phyloP scores from a whole-genome alignment of 1,140 invertebrate species.

The Laupala kohalensis region DNA sequence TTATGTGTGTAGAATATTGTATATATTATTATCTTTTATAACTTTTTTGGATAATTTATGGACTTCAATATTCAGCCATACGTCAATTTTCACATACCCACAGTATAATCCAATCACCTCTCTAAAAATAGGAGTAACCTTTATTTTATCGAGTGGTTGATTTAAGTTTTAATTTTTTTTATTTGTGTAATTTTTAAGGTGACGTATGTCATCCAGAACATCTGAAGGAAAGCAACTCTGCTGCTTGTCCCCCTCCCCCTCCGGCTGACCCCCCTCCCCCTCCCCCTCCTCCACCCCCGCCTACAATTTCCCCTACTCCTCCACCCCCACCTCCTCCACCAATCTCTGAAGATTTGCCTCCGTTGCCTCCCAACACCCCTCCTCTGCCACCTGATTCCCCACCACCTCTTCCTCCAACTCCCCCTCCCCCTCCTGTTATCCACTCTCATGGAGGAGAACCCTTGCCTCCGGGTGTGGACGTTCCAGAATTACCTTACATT shows the following conservation, averaged over 20 bases:
- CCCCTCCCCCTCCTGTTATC: constrained; percentile 15
- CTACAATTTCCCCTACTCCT: not conserved
- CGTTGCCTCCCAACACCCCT: not conserved
- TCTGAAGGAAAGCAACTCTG: too few species aligned
- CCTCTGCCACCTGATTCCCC: not conserved
- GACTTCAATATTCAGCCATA: too few species aligned
- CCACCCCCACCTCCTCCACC: constrained; percentile 6
- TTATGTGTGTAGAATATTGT: too few species aligned
- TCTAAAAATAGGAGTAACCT: too few species aligned
- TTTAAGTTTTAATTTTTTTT: too few species aligned
- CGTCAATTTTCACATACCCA: too few species aligned
- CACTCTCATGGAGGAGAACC: constrained; percentile 25
- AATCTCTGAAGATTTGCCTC: not conserved
- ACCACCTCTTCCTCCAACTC: constrained; percentile 23
- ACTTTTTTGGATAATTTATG: too few species aligned
- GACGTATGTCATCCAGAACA: too few species aligned
- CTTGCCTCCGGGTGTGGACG: constrained; percentile 36
- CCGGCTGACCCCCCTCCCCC: not conserved
- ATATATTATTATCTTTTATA: too few species aligned
- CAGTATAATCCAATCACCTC: too few species aligned
- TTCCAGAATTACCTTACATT: constrained; percentile 24
- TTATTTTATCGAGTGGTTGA: too few species aligned
- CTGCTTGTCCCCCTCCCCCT: not conserved
- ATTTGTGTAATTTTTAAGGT: too few species aligned
- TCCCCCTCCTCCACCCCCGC: constrained; percentile 3